phyloP scores from a whole-genome alignment of 2,113 vertebrate genomes.

The Epinephelus cyanopodus region DNA sequence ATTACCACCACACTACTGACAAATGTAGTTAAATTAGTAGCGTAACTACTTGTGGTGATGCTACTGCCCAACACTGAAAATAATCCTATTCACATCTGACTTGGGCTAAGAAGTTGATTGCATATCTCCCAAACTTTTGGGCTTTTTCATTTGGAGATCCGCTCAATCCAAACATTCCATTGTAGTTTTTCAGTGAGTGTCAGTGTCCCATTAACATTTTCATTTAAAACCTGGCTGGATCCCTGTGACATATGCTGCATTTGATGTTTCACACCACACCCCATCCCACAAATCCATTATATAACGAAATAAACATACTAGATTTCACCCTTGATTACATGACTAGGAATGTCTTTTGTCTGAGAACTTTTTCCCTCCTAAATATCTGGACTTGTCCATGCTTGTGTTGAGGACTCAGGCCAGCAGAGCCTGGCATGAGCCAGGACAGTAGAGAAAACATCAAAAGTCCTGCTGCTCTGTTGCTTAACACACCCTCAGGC shows the following conservation, averaged over 20 bases:
- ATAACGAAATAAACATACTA: neutral
- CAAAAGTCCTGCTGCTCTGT: neutral
- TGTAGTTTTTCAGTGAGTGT: neutral
- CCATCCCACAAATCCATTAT: neutral
- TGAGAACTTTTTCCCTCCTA: neutral
- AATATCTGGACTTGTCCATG: conserved; percentile 3
- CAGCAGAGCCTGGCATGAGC: neutral
- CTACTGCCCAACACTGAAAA: too few relatives aligned
- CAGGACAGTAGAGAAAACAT: conserved; percentile 4
- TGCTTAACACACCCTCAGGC: conserved; percentile 20
- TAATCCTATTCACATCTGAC: too few relatives aligned
- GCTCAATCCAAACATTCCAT: neutral
- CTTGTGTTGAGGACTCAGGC: neutral
- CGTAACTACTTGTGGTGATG: too few relatives aligned
- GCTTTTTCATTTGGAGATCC: too few relatives aligned
- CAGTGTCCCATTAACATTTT: neutral
- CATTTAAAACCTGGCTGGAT: neutral
- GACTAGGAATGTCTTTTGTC: neutral
- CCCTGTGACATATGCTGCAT: neutral
- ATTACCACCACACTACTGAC: too few relatives aligned
- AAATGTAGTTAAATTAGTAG: too few relatives aligned
- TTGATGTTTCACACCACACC: neutral
- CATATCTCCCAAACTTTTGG: neutral
- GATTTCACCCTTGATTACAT: neutral
- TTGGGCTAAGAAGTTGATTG: too few relatives aligned